Percentiles rank a stretch among this genome's conserved stretches.
These are phyloP conservation scores for Eucera pruinosa DNA, from an alignment of 2,888 invertebrate species.

Conservation along the genomic window DNA sequence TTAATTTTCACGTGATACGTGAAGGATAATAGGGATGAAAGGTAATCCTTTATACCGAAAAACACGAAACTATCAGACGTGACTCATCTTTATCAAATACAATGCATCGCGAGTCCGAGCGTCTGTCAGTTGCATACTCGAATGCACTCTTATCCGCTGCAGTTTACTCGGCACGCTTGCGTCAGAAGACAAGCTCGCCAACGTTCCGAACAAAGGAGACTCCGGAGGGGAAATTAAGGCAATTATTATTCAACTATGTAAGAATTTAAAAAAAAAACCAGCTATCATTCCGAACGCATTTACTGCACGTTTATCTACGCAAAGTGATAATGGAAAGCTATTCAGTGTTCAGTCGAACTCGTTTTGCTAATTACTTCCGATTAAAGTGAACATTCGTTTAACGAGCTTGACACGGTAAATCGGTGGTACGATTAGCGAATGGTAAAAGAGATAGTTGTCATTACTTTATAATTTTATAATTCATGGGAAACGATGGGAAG, in stretches of 20 bases:
- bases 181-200: conserved; percentile 30
- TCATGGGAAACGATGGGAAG: conserved; percentile 1
- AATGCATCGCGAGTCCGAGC: neutral
- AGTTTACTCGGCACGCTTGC: conserved; percentile 26
- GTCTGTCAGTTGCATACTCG: conserved; percentile 42
- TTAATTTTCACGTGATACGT: conserved; percentile 64
- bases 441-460: conserved; percentile 14
- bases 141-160: conserved; percentile 22
- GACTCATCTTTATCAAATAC: conserved; percentile 22
- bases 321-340: neutral
- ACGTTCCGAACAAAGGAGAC: conserved; percentile 7
- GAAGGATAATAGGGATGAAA: conserved; percentile 37
- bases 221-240: neutral
- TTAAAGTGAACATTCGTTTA: neutral
- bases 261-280: conserved; percentile 1
- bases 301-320: neutral
- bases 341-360: neutral
- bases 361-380: neutral
- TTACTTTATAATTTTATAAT: conserved; percentile 27
- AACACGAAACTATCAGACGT: conserved; percentile 13
- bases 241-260: neutral
- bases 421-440: neutral
- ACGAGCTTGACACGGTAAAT: neutral
- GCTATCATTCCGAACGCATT: neutral
- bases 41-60: conserved; percentile 23